phyloP scores from a whole-genome alignment of 2,113 vertebrate species.

The Ardeotis arabs region DNA sequence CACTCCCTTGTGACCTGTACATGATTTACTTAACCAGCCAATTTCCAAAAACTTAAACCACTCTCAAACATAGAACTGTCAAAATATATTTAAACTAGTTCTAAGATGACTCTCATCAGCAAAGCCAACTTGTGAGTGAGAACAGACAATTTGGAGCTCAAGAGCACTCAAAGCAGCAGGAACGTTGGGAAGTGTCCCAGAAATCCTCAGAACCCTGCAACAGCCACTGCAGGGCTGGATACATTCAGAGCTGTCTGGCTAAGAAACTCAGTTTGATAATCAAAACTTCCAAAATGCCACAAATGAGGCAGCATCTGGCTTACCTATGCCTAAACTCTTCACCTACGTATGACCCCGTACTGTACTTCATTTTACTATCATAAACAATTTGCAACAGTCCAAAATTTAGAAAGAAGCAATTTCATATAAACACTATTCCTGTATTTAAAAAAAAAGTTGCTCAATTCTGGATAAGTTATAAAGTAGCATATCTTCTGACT shows the following conservation, averaged over 20 bases:
- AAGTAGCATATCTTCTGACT: not conserved
- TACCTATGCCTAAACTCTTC: not conserved
- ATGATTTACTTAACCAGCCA: not conserved
- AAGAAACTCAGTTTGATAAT: not conserved
- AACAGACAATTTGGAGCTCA: not conserved
- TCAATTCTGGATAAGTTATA: not conserved
- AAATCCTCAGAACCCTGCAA: not conserved
- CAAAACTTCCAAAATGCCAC: not conserved
- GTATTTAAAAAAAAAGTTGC: not conserved
- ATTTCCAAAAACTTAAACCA: conserved; percentile 32
- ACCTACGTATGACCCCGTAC: not conserved
- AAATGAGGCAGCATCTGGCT: conserved; percentile 11
- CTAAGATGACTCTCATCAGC: conserved; percentile 42
- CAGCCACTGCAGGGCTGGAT: conserved; percentile 1
- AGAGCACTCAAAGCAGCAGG: not conserved
- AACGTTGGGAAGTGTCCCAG: not conserved
- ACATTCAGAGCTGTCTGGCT: not conserved
- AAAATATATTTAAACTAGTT: not conserved
- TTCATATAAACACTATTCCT: not conserved
- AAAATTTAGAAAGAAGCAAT: not conserved
- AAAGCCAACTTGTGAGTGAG: conserved; percentile 25
- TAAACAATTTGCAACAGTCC: not conserved
- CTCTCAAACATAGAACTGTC: conserved; percentile 31
- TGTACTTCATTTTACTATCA: not conserved
- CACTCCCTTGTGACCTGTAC: not conserved